Percentiles rank a stretch among this genome's conserved stretches.
Evolutionary conservation across 1,140 invertebrate species (phyloP).

Genomic region (Cryptotermes secundus): DNA sequence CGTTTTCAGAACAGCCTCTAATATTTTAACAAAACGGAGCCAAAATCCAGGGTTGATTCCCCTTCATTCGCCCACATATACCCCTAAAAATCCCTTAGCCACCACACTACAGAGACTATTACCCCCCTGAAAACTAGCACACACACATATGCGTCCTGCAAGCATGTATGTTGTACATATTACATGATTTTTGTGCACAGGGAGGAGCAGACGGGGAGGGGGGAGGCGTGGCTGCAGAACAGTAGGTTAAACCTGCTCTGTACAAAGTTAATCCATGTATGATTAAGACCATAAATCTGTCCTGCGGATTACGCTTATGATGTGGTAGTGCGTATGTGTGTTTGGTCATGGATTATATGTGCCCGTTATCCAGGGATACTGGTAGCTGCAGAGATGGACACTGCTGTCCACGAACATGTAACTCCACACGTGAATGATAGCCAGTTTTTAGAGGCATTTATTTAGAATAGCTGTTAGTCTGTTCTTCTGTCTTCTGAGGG

Average conservation of each 20-base stretch:
- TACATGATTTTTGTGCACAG: constrained; percentile 19
- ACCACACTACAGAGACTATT: background rate
- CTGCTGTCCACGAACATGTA: background rate
- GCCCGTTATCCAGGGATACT: background rate
- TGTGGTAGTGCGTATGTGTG: constrained; percentile 8
- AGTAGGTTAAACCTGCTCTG: constrained; percentile 40
- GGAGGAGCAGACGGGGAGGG: constrained; percentile 43
- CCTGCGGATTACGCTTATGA: constrained; percentile 12
- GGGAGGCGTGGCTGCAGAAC: constrained; percentile 11
- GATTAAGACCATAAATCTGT: constrained; percentile 65
- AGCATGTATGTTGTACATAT: background rate
- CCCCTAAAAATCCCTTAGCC: background rate
- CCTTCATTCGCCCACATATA: constrained; percentile 46
- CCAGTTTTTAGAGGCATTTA: too few species aligned
- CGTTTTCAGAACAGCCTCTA: background rate
- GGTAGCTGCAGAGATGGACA: background rate
- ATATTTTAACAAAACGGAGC: background rate
- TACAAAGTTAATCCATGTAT: constrained; percentile 59
- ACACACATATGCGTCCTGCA: background rate
- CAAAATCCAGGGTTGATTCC: background rate
- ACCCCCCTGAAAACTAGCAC: background rate
- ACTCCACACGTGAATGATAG: background rate
- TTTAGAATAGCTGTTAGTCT: too few species aligned
- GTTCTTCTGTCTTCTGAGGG: too few species aligned
- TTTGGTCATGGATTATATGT: constrained; percentile 3